These are phyloP conservation scores for Naja naja DNA, from an alignment of 2,113 vertebrate genomes.

Conservation along the genomic window DNA sequence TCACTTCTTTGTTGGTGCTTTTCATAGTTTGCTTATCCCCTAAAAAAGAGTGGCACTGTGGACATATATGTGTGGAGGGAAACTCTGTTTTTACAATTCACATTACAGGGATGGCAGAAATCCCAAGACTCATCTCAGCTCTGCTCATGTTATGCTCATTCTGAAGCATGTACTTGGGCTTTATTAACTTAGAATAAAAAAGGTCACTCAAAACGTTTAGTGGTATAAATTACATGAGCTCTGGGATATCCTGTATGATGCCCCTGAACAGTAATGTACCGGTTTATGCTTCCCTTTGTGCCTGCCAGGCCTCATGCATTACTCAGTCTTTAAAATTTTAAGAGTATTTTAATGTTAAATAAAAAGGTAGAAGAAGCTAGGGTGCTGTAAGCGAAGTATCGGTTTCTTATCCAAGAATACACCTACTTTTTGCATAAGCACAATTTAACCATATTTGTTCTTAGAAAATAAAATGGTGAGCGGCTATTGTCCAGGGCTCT, in stretches of 20 bases:
- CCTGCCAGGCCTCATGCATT: not conserved
- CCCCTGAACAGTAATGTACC: not conserved
- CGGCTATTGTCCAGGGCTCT: not conserved
- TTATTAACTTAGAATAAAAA: not conserved
- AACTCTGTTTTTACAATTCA: not conserved
- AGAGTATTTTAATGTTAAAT: not conserved
- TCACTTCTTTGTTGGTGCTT: not conserved
- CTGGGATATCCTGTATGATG: not conserved
- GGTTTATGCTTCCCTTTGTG: not conserved
- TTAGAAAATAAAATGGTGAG: not conserved
- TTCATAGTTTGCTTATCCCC: not conserved
- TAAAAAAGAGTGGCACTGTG: not conserved
- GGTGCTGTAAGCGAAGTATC: not conserved
- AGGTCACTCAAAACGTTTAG: not conserved
- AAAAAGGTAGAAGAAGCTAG: not conserved
- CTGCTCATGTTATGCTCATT: not conserved
- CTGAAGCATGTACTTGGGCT: not conserved
- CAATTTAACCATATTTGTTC: not conserved
- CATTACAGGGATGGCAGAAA: not conserved
- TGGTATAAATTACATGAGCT: not conserved
- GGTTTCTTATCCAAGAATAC: not conserved
- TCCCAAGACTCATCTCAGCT: not conserved
- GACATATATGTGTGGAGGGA: not conserved
- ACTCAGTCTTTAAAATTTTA: not conserved
- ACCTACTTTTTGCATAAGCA: not conserved